Conservation (phyloP, 2,113 vertebrate species). For the Poeciliopsis turrubarensis region DNA sequence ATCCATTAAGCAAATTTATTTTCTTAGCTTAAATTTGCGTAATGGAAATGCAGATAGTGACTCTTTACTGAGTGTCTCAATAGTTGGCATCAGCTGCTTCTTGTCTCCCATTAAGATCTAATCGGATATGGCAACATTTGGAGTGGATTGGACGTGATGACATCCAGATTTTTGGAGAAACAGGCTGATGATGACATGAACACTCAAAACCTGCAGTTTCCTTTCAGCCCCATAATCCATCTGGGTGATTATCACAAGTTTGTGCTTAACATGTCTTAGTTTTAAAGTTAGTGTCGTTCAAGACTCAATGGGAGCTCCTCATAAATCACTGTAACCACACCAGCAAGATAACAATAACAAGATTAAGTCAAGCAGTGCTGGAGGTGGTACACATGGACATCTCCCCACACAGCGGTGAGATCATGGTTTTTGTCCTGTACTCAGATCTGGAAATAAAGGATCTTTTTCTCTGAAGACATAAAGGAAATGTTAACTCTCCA, state of each 20-base stretch:
- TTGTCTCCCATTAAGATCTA: background rate
- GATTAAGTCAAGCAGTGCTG: slow-evolving; percentile 61
- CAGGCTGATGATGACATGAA: background rate
- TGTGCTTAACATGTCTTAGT: background rate
- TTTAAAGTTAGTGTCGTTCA: slow-evolving; percentile 2
- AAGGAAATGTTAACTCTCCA: slow-evolving; percentile 49
- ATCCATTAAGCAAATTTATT: too few relatives aligned
- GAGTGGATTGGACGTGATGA: background rate
- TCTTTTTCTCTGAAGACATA: slow-evolving; percentile 42
- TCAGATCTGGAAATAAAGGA: slow-evolving; percentile 50
- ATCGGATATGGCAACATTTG: background rate
- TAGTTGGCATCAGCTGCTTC: background rate
- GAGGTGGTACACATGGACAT: slow-evolving; percentile 43
- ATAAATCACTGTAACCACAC: slow-evolving; percentile 42
- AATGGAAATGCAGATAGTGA: too few relatives aligned
- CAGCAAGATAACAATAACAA: slow-evolving; percentile 39
- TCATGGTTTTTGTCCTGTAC: slow-evolving; percentile 52
- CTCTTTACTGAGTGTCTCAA: background rate
- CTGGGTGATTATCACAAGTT: background rate
- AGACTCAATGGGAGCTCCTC: slow-evolving; percentile 37
- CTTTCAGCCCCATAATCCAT: background rate
- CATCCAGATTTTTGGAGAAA: background rate
- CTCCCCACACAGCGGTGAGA: slow-evolving; percentile 67
- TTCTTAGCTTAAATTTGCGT: too few relatives aligned
- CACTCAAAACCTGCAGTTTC: too few relatives aligned